phyloP scores from a whole-genome alignment of 2,113 vertebrate species.

The Sinocyclocheilus anophthalmus region DNA sequence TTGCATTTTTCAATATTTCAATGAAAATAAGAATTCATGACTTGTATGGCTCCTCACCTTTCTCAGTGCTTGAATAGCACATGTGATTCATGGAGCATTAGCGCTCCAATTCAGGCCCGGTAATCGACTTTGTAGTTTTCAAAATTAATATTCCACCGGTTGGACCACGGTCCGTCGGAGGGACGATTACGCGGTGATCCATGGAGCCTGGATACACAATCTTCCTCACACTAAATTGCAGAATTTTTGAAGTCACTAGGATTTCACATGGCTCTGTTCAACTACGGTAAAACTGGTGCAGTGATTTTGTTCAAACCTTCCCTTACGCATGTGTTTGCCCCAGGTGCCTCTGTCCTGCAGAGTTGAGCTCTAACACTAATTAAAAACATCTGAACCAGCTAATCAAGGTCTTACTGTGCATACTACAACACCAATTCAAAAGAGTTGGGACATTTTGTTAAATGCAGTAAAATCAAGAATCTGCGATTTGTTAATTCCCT shows the following conservation, averaged over 20 bases:
- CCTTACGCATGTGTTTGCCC: too few relatives aligned
- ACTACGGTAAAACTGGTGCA: not conserved
- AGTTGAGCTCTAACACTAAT: too few relatives aligned
- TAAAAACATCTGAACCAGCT: too few relatives aligned
- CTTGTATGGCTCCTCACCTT: constrained; percentile 72
- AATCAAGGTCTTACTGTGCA: too few relatives aligned
- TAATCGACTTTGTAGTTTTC: constrained; percentile 90
- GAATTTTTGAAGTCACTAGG: not conserved
- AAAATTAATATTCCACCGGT: constrained; percentile 82
- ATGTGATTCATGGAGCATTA: constrained; percentile 87
- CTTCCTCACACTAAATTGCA: not conserved
- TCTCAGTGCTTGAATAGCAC: constrained; percentile 83
- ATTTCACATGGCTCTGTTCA: not conserved
- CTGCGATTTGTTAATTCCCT: too few relatives aligned
- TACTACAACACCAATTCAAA: too few relatives aligned
- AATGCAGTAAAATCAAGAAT: too few relatives aligned
- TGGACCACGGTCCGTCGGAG: too few relatives aligned
- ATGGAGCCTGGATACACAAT: constrained; percentile 78
- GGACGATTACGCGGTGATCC: constrained; percentile 81
- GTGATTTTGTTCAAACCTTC: too few relatives aligned
- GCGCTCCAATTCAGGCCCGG: constrained; percentile 88
- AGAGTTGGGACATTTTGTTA: too few relatives aligned
- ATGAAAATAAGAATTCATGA: not conserved
- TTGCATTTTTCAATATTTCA: not conserved
- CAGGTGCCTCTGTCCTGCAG: too few relatives aligned